Evolutionary conservation across 2,888 invertebrate species (phyloP).

Genomic region (Charanyca ferruginea): DNA sequence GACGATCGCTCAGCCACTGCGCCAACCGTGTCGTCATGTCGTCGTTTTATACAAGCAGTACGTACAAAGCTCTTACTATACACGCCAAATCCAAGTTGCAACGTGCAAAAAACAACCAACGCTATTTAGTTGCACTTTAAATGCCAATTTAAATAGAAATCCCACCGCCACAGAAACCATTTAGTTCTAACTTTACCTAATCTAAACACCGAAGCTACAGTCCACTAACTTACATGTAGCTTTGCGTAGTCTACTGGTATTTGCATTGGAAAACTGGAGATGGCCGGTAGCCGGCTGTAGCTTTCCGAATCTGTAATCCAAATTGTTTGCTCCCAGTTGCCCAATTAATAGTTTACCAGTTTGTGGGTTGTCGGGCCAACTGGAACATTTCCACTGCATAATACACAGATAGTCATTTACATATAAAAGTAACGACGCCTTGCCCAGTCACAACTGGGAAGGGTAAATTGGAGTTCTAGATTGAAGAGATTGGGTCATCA

Average conservation of each 20-base stretch:
- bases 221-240: conserved; percentile 28
- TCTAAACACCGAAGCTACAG: neutral
- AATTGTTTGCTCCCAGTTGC: conserved; percentile 62
- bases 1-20: too few species aligned
- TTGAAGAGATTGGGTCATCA: conserved; percentile 22
- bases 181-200: conserved; percentile 16
- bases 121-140: neutral
- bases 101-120: neutral
- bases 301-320: conserved; percentile 61
- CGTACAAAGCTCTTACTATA: too few species aligned
- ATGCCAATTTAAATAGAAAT: conserved; percentile 2
- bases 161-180: neutral
- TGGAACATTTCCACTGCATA: conserved; percentile 53
- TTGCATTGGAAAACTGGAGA: conserved; percentile 58
- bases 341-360: conserved; percentile 64
- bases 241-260: conserved; percentile 43
- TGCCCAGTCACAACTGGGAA: conserved; percentile 14
- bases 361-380: conserved; percentile 53
- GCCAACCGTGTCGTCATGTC: too few species aligned
- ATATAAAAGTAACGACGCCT: conserved; percentile 51
- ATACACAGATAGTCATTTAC: conserved; percentile 50
- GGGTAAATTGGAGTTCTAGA: conserved; percentile 31
- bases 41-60: too few species aligned
- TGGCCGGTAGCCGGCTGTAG: conserved; percentile 40
- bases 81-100: too few species aligned